A percentile compares a stretch with the other conserved stretches of the same genome.
Conservation (phyloP, 2,888 invertebrate genomes). For the Prosapia bicincta region DNA sequence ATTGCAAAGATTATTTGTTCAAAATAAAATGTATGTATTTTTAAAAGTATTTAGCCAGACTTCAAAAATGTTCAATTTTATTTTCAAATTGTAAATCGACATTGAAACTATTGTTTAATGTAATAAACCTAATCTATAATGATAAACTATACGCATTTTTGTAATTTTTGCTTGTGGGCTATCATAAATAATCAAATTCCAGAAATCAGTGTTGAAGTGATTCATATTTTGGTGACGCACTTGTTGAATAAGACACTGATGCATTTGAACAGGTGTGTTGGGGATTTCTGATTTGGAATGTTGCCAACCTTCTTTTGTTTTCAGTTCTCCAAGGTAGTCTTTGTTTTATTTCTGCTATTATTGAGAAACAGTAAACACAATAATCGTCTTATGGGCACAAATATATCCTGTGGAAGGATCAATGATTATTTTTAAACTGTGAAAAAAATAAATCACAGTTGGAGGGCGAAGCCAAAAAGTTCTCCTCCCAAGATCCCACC, state of each 20-base stretch:
- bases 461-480: constrained; percentile 5
- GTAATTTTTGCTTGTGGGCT: no score
- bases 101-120: no score
- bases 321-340: background rate
- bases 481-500: constrained; percentile 18
- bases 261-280: background rate
- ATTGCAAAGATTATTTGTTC: no score
- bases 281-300: background rate
- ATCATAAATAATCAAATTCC: background rate
- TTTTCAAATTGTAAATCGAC: no score
- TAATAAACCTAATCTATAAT: no score
- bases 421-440: background rate
- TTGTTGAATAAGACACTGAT: background rate
- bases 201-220: background rate
- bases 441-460: background rate
- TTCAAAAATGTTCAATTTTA: no score
- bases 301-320: constrained; percentile 2
- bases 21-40: no score
- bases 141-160: no score
- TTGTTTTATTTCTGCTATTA: background rate
- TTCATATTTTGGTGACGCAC: constrained; percentile 1
- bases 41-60: no score
- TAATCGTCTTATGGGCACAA: no score
- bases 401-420: no score
- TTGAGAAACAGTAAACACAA: no score